phyloP scores from a whole-genome alignment of 2,888 invertebrate genomes.

The Eupsilia transversa region DNA sequence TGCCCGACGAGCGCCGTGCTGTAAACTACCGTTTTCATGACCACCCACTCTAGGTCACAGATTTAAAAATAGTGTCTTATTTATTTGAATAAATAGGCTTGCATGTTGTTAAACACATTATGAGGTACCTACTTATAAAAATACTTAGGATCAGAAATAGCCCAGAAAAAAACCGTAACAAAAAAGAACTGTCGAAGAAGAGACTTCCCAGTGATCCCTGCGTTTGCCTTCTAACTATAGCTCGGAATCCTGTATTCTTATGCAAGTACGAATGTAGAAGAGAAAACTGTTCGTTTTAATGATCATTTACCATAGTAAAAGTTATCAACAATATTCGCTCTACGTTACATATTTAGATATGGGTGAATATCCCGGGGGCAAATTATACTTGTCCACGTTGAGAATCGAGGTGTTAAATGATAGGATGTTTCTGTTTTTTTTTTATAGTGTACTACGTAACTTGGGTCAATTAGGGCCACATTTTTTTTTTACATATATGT shows the following conservation, averaged over 20 bases:
- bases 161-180: background rate
- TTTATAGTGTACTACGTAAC: too few relatives aligned
- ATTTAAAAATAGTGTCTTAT: conserved; percentile 76
- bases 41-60: conserved; percentile 74
- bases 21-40: conserved; percentile 72
- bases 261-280: background rate
- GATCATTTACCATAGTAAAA: background rate
- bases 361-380: too few relatives aligned
- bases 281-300: background rate
- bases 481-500: too few relatives aligned
- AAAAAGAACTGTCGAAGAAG: background rate
- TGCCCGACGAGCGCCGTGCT: conserved; percentile 57
- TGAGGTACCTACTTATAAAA: conserved; percentile 20
- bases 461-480: too few relatives aligned
- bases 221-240: too few relatives aligned
- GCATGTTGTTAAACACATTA: conserved; percentile 43
- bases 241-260: too few relatives aligned
- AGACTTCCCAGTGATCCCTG: background rate
- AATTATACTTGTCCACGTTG: too few relatives aligned
- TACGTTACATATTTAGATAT: background rate
- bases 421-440: too few relatives aligned
- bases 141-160: background rate
- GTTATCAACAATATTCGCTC: background rate
- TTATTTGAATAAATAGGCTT: conserved; percentile 58
- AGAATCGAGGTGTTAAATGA: too few relatives aligned